Evolutionary conservation across 2,797 vertebrate species (phyloP).

Genomic region (Mus spretus): DNA sequence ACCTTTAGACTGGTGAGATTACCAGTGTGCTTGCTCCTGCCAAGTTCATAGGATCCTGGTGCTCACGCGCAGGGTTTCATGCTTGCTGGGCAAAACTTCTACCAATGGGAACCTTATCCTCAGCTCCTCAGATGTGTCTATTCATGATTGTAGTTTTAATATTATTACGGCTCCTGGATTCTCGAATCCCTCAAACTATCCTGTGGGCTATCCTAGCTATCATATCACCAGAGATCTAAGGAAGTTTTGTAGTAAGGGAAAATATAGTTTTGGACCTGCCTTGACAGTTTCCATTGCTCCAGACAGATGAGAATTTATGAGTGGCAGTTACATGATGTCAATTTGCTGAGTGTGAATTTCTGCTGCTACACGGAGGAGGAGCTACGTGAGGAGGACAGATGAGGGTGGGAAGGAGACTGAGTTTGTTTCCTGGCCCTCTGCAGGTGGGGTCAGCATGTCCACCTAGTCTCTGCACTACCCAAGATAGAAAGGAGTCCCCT

Average conservation of each 20-base stretch:
- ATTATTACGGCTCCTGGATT: neutral
- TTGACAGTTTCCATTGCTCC: constrained; percentile 11
- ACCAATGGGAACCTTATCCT: neutral
- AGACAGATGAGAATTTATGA: constrained; percentile 61
- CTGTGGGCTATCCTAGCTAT: neutral
- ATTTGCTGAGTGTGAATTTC: constrained; percentile 48
- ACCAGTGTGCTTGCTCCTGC: neutral
- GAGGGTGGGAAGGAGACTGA: neutral
- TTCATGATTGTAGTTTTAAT: constrained; percentile 44
- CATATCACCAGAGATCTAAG: neutral
- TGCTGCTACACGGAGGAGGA: neutral
- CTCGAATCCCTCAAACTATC: neutral
- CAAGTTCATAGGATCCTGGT: neutral
- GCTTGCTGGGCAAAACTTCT: neutral
- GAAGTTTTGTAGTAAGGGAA: neutral
- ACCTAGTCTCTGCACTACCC: neutral
- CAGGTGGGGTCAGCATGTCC: neutral
- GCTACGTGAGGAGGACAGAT: neutral
- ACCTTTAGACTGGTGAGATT: neutral
- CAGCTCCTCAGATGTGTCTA: neutral
- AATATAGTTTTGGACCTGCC: constrained; percentile 32
- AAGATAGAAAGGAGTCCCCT: neutral
- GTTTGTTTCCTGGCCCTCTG: neutral
- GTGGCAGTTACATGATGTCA: constrained; percentile 33
- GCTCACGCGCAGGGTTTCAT: neutral